Evolutionary conservation across 2,888 invertebrate genomes (phyloP), one percentile per base, ranked within the genome.

Genomic region (Slavum lentiscoides): DNA sequence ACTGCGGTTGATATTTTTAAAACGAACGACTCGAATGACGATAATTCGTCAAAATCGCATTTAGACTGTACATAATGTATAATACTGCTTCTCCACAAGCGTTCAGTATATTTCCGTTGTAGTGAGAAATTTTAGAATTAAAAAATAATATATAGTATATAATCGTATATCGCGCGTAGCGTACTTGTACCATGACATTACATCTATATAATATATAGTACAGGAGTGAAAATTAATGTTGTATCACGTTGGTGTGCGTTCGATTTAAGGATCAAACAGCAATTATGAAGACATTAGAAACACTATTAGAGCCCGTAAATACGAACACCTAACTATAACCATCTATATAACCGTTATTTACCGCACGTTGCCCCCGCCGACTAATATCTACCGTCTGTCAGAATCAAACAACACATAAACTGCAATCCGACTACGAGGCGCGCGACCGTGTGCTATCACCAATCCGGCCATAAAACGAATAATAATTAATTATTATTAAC

Each of bases 221-320:
- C 13, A 21, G 21, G 21, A 55, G 21, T 9, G 64, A 21, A 64
- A 53, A 66, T 53, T 64, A 64, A 64, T 39, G 37, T 39, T 21
- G 21, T 21, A 66, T 58, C 39, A 39, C 17, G n/a, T 30, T 30
- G 49, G 30, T 30, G 23, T 8, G 39, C 49, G 49, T 49, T 55
- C 11, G 74, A 19, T 39, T 19, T 66, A 55, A 64, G 37, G 55
- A 39, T 39, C 39, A 21, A 66, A 66, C 37, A 17, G 55, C 66
- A 55, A 74, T 55, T 39, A 66, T 23, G 37, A 74, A 66, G 64
- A 74, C 74, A 66, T 74, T 74, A 74, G 64, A 74, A 74, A 55
- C 64, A 64, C 37, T 13, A 30, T 30, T n/a, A 43, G 21, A 23
- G 11, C 13, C 49, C 11, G 49, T 49, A 49, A 30, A 49, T 13